These are phyloP conservation scores for Montipora cactus DNA, from an alignment of 64 coral and sea anemone genomes.

Conservation along the genomic window DNA sequence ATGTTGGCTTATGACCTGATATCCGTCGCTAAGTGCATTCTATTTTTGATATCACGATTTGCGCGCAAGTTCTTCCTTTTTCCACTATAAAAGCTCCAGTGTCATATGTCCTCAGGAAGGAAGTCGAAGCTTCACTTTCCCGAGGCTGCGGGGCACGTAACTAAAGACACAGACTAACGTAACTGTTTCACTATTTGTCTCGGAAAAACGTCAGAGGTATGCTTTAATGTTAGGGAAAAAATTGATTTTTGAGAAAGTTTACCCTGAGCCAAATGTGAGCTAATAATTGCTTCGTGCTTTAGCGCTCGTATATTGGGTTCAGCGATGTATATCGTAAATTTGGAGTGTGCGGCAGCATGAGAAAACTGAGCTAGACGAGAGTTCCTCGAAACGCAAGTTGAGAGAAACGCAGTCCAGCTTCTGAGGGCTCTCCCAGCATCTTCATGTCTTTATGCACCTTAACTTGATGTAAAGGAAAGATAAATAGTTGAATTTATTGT, in stretches of 20 bases:
- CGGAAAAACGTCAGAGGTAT: not conserved
- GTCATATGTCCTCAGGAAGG: not conserved
- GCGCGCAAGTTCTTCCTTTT: not conserved
- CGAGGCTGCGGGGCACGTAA: too few species aligned
- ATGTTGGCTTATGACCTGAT: not conserved
- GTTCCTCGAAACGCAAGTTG: not conserved
- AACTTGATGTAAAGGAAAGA: not conserved
- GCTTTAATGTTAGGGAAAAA: not conserved
- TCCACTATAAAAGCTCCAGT: not conserved
- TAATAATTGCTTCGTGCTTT: not conserved
- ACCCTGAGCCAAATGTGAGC: not conserved
- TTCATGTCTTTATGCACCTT: not conserved
- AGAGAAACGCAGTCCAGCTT: not conserved
- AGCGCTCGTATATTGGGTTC: not conserved
- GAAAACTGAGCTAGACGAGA: not conserved
- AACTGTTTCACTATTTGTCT: not conserved
- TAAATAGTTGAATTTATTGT: not conserved
- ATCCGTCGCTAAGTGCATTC: not conserved
- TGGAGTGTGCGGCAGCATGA: too few species aligned
- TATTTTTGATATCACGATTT: not conserved
- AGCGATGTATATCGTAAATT: too few species aligned
- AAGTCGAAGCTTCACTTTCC: not conserved
- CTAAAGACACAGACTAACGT: not conserved
- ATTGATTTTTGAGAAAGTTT: not conserved
- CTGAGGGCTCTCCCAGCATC: not conserved